These are phyloP conservation scores for Hydrotaea diabolus DNA, from an alignment of 2,888 invertebrate genomes.

Conservation along the genomic window DNA sequence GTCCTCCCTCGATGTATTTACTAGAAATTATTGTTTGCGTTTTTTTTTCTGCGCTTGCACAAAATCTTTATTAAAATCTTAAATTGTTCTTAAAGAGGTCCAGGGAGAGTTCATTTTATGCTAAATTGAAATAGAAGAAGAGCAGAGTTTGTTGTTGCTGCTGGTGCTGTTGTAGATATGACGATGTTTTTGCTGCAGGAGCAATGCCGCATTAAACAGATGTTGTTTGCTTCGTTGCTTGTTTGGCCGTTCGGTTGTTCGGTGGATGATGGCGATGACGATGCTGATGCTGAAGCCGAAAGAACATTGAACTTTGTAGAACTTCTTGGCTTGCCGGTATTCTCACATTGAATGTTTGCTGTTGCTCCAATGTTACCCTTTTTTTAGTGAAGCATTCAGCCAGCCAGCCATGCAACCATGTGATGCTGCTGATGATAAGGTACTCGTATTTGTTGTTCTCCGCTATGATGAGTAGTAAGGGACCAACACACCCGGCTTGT, in stretches of 20 bases:
- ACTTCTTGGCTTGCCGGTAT: conserved; percentile 8
- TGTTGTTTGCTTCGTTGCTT: conserved; percentile 11
- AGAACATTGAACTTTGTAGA: conserved; percentile 64
- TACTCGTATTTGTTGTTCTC: conserved; percentile 7
- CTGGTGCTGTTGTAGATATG: background rate
- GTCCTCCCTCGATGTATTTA: no score
- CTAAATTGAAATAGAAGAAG: conserved; percentile 29
- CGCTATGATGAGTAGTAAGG: background rate
- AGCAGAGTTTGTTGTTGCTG: background rate
- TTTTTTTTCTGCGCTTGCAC: no score
- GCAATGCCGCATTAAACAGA: conserved; percentile 41
- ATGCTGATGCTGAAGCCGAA: conserved; percentile 41
- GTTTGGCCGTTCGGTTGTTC: background rate
- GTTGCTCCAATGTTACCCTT: conserved; percentile 30
- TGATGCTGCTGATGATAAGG: conserved; percentile 21
- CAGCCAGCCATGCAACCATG: conserved; percentile 8
- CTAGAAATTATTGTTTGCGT: no score
- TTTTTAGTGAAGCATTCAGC: background rate
- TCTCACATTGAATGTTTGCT: background rate
- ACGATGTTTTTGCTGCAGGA: background rate
- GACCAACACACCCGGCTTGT: background rate
- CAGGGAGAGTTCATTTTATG: conserved; percentile 1
- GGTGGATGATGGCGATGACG: background rate
- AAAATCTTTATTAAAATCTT: background rate
- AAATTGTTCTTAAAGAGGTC: conserved; percentile 1